Evolutionary conservation across 2,113 vertebrate species (phyloP).

Genomic region (Halcyon malimbica): DNA sequence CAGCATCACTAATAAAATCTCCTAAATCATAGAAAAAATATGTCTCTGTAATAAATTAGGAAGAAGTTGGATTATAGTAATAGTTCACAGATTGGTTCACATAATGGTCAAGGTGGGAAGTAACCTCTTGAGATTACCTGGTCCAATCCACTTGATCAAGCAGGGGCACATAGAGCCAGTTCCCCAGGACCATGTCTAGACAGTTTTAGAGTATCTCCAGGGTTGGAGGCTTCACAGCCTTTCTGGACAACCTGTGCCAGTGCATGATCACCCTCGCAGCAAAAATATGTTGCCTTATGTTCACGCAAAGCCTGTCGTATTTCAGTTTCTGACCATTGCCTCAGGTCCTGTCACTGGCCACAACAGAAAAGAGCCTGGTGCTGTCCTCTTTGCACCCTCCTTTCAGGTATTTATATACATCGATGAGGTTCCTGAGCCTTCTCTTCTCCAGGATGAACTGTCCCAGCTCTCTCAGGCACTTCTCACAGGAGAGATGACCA

Average conservation of each 20-base stretch:
- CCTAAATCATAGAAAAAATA: background rate
- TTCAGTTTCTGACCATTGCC: background rate
- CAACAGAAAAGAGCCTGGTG: background rate
- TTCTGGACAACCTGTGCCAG: background rate
- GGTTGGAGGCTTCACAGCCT: background rate
- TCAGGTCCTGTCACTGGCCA: background rate
- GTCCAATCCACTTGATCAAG: background rate
- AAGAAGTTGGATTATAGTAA: background rate
- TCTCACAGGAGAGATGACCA: background rate
- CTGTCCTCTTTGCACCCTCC: background rate
- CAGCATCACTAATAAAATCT: background rate
- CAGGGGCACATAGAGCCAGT: fast-evolving
- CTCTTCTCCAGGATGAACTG: background rate
- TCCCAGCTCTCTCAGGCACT: background rate
- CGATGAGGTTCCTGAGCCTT: background rate
- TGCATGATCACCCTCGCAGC: background rate
- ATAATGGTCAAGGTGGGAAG: background rate
- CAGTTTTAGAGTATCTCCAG: background rate
- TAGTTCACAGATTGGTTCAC: background rate
- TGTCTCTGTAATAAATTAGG: background rate
- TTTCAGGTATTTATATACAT: background rate
- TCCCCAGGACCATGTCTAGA: background rate
- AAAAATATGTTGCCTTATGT: background rate
- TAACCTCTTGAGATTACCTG: background rate
- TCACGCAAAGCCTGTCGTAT: background rate